phyloP scores from a whole-genome alignment of 2,888 invertebrate species.

The Hesperia comma region DNA sequence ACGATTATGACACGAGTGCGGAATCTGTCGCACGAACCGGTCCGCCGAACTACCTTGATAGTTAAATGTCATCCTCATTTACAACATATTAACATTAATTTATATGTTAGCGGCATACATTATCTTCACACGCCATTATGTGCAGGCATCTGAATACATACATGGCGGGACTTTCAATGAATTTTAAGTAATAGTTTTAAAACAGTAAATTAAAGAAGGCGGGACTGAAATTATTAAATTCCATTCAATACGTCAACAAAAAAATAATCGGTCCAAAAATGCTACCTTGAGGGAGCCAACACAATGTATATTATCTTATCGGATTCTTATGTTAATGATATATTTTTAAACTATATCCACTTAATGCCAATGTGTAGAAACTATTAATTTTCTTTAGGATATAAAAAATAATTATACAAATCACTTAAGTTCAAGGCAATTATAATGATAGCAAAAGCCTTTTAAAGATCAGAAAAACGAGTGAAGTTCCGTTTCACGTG shows the following conservation, averaged over 20 bases:
- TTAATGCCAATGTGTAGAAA: too few relatives aligned
- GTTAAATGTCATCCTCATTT: conserved; percentile 29
- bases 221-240: too few relatives aligned
- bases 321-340: too few relatives aligned
- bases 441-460: background rate
- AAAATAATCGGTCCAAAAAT: background rate
- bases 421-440: background rate
- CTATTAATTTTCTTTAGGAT: too few relatives aligned
- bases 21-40: conserved; percentile 5
- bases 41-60: conserved; percentile 16
- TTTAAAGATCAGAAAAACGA: background rate
- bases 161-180: background rate
- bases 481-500: too few relatives aligned
- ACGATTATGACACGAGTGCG: background rate
- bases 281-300: background rate
- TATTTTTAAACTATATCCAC: too few relatives aligned
- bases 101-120: conserved; percentile 33
- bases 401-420: background rate
- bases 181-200: too few relatives aligned
- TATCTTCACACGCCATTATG: conserved; percentile 10
- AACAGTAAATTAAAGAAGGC: too few relatives aligned
- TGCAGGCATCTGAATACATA: background rate
- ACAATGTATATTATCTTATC: too few relatives aligned
- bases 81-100: conserved; percentile 29
- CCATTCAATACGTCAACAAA: too few relatives aligned